Base-by-base conservation (phyloP, 2,797 vertebrate species). In the Ispidina lecontei region DNA sequence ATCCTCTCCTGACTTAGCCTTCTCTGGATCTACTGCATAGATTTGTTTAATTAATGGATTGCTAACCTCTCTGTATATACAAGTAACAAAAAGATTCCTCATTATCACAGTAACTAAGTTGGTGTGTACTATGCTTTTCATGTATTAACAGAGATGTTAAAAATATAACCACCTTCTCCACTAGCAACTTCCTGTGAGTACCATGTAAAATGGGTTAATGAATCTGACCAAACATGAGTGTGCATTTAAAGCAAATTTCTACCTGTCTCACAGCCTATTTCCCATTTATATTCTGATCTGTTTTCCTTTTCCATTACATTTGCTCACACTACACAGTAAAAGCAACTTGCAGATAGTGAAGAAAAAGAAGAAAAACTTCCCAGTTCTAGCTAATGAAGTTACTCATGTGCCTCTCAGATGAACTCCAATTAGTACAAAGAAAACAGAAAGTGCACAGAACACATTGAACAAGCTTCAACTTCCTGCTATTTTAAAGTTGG, bases 221-320 rank as follows among this genome's bases (percentile, higher is more conserved):
- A 75, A 86, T 31, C 60, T 80, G 60, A 62, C 20, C 70, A 63
- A 65, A 72, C 9, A 39, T 7, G 8, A 89, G 14, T 16, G 19
- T 21, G 10, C 37, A 80, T 73, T 73, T 80, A 67, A 91, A 73
- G 43, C 29, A 87, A 69, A 91, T 87, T 82, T 80, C 31, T 74
- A 63, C 62, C 77, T 9, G 0, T 59, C 41, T 88, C 63, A 56
- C 20, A 84, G 69, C 4, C 22, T 62, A 70, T 28, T 89, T 58
- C n/a, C 41, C 60, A 41, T 83, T 89, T 82, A 69, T 77, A 95
- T 84, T 94, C 72, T 46, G 28, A 7, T 87, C 63, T 58, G 23
- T 18, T 89, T 84, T 80, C 62, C 22, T 39, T 83, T 93, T 83
- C 82, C 28, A 70, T 77, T 88, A 67, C 28, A 75, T 94, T 90